Evolutionary conservation across 2,113 vertebrate genomes (phyloP).

Genomic region (Grantiella picta): DNA sequence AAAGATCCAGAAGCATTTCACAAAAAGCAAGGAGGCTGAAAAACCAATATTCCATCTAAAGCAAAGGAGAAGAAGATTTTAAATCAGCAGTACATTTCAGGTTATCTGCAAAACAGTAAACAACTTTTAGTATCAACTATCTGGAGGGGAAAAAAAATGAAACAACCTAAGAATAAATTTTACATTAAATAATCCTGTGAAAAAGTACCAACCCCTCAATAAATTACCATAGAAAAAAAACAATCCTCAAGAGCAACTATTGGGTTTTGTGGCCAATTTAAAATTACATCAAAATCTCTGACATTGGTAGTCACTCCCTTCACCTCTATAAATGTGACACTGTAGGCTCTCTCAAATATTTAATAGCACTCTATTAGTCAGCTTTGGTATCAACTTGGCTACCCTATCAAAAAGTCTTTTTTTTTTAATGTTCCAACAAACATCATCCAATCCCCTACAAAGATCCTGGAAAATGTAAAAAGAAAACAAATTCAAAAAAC

Average conservation of each 20-base stretch:
- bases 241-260: background rate
- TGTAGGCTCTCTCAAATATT: background rate
- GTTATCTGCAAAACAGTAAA: background rate
- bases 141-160: rapidly evolving
- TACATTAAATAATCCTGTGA: background rate
- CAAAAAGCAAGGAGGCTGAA: background rate
- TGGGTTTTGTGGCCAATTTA: background rate
- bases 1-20: background rate
- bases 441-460: background rate
- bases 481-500: background rate
- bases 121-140: background rate
- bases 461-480: background rate
- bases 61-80: background rate
- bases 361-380: background rate
- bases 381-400: background rate
- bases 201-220: background rate
- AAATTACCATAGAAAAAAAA: background rate
- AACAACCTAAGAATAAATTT: background rate
- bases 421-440: background rate
- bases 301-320: background rate
- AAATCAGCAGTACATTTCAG: background rate
- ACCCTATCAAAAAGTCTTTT: background rate
- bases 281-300: background rate
- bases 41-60: background rate
- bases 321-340: background rate